These are phyloP conservation scores for Elgaria multicarinata DNA, from an alignment of 2,113 vertebrate genomes.

Conservation along the genomic window DNA sequence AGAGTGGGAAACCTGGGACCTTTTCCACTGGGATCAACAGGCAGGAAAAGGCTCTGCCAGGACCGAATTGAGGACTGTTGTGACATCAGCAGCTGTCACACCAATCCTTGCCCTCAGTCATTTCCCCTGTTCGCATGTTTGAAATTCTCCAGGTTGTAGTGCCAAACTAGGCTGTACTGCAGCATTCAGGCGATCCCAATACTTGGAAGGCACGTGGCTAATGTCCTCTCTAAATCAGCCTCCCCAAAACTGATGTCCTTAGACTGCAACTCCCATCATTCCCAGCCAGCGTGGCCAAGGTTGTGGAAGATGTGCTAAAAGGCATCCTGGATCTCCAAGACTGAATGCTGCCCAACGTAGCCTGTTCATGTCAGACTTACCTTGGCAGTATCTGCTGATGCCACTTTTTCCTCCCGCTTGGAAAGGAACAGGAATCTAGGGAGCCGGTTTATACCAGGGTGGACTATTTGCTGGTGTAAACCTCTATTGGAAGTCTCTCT, in stretches of 20 bases:
- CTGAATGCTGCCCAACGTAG: too few species aligned
- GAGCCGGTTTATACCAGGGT: too few species aligned
- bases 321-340: not conserved
- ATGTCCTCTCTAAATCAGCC: too few species aligned
- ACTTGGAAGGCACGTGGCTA: not conserved
- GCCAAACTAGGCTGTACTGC: not conserved
- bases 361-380: too few species aligned
- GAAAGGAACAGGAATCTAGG: not conserved
- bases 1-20: too few species aligned
- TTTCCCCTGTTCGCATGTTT: not conserved
- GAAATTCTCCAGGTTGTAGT: not conserved
- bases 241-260: not conserved
- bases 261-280: not conserved
- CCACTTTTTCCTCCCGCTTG: not conserved
- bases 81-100: not conserved
- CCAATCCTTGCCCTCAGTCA: not conserved
- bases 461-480: too few species aligned
- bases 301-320: too few species aligned
- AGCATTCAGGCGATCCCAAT: too few species aligned
- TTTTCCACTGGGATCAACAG: not conserved
- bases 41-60: not conserved
- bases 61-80: not conserved
- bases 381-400: too few species aligned
- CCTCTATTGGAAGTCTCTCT: too few species aligned
- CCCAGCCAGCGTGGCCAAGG: not conserved